Base-by-base conservation (phyloP, 1,140 invertebrate species). In the Glomeris maerens region DNA sequence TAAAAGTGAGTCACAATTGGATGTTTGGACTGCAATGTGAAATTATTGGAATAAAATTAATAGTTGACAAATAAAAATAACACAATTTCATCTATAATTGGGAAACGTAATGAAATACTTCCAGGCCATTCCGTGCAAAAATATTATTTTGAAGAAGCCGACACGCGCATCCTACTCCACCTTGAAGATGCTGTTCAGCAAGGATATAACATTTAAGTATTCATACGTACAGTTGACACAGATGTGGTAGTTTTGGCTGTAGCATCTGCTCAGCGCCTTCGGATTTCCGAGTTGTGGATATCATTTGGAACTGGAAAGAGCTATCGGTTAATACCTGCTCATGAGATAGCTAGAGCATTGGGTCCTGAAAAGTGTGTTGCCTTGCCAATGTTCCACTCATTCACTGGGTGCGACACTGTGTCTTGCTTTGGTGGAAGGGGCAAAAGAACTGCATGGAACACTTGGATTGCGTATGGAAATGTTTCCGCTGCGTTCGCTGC, bases 191-290 rank as follows among this genome's bases (percentile, higher is more conserved):
- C 53, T 27, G 38, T 47, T 21, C 26, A 10, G 27, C 31, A 47
- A 26, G 55, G 59, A 1, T 36, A 17, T 39, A 53, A 17, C 26
- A 42, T n/a, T n/a, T n/a, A 47, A 20, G 27, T 57, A 7, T 20
- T 55, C 2, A 50, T 62, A 25, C 49, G 46, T 5, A 58, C 53
- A 38, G 44, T 53, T 48, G 55, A 62, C 28, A 62, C 58, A 4
- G 60, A 60, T 55, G 58, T 60, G 25, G 50, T 62, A 25, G 54
- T 60, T 2, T 10, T 59, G 21, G 56, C 55, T 28, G 45, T 60
- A n/a, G 25, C 25, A n/a, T 22, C 3, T 38, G 3, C 31, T 50
- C 31, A 13, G 26, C 27, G 21, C 36, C 20, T 26, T 58, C n/a
- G n/a, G n/a, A 22, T 13, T 5, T 10, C 36, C 26, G 44, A 52